Base-by-base conservation (phyloP, 1,140 invertebrate genomes). In the Himalopsyche phryganea region DNA sequence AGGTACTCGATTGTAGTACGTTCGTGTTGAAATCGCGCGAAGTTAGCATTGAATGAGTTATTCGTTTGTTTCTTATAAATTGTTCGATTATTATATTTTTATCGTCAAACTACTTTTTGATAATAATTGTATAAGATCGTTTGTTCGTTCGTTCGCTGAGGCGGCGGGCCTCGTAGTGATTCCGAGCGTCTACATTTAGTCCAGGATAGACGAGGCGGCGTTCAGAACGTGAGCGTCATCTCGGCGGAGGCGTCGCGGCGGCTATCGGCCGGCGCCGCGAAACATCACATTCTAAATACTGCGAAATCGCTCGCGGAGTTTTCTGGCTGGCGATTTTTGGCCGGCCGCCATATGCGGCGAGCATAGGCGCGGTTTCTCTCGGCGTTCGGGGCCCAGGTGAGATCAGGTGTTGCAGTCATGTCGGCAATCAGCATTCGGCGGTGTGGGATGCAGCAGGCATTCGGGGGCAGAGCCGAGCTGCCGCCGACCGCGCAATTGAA, bases 111-210 rank as follows among this genome's bases (percentile, higher is more conserved):
- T 28, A 55, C 44, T 53, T 53, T 17, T 48, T 32, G 13, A 45
- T 32, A 48, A 48, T 7, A 48, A 36, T 50, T 50, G 15, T 19
- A 50, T 18, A 50, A 28, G 50, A 52, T 52, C 44, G 54, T 57
- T 57, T 48, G 52, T 53, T 63, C 61, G 61, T 63, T 63, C 61
- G 61, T 63, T 63, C 61, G 61, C 44, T 50, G 40, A 56, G 61
- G 61, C 61, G 23, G 47, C 9, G 40, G 52, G 57, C 46, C 61
- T 56, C 56, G 47, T 14, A 58, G 46, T 63, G 57, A 52, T 49
- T 33, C 5, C 35, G 17, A 19, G 38, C 42, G 28, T 54, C 54
- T 47, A 41, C 47, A 50, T 50, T 57, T 57, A 57, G 54, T 50
- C 13, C 44, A 17, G 19, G 28, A 28, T 44, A 11, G 20, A 50